These are phyloP conservation scores for Benitochromis conjunctus DNA, from an alignment of 2,113 vertebrate species.

Conservation along the genomic window DNA sequence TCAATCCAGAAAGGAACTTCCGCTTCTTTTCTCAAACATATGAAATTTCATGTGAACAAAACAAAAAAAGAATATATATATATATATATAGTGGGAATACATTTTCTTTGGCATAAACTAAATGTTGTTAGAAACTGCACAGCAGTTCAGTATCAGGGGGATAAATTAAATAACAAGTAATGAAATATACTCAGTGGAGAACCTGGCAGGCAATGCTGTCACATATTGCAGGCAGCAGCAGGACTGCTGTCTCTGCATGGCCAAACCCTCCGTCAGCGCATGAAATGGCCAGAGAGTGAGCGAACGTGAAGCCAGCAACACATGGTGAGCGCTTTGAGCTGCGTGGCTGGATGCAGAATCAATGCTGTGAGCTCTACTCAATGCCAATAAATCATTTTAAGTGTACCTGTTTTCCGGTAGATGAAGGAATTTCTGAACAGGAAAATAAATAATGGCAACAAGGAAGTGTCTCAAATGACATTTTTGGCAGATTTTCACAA, in stretches of 20 bases:
- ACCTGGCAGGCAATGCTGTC: conserved; percentile 13
- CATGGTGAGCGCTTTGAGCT: conserved; percentile 30
- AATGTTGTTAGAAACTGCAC: background rate
- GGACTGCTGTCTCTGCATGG: background rate
- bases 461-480: background rate
- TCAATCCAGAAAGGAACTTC: background rate
- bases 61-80: background rate
- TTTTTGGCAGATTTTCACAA: background rate
- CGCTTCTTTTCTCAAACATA: background rate
- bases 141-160: background rate
- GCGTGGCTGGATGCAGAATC: conserved; percentile 16
- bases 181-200: conserved; percentile 16
- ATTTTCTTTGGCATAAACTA: background rate
- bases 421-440: background rate
- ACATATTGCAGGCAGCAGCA: conserved; percentile 23
- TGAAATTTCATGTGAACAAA: background rate
- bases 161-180: conserved; percentile 21
- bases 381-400: conserved; percentile 14
- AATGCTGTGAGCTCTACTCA: conserved; percentile 1
- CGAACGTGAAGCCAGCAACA: conserved; percentile 31
- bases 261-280: conserved; percentile 13
- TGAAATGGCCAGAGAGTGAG: conserved; percentile 15
- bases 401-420: conserved; percentile 1
- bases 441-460: background rate
- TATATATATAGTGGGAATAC: background rate